Evolutionary conservation across 1,140 invertebrate species (phyloP).

Genomic region (Bradysia coprophila): DNA sequence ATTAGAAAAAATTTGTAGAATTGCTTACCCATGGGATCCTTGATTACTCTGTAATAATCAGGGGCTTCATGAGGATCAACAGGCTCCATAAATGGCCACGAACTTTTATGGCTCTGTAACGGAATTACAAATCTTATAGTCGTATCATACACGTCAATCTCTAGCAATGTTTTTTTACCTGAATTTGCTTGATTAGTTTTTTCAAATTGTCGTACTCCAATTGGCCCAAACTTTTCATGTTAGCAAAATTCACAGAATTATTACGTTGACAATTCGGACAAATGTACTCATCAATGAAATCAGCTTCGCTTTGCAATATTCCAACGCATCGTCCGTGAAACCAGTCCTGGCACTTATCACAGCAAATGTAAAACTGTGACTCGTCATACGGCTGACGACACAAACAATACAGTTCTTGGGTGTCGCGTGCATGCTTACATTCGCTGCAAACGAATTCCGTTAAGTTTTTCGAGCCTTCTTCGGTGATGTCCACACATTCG

Average conservation of each 20-base stretch:
- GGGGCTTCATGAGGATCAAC: constrained; percentile 89
- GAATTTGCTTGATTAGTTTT: constrained; percentile 77
- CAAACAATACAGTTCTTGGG: constrained; percentile 86
- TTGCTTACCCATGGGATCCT: constrained; percentile 89
- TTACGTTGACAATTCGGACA: constrained; percentile 89
- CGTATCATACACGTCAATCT: background rate
- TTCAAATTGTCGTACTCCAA: constrained; percentile 71
- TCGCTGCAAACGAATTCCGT: constrained; percentile 80
- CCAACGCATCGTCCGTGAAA: constrained; percentile 96
- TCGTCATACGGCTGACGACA: constrained; percentile 95
- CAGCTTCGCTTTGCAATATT: constrained; percentile 83
- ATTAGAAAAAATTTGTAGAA: background rate
- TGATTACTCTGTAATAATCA: constrained; percentile 94
- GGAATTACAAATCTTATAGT: constrained; percentile 5
- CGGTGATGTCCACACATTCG: constrained; percentile 86
- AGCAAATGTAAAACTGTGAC: constrained; percentile 96
- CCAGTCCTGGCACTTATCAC: constrained; percentile 97
- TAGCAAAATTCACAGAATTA: constrained; percentile 71
- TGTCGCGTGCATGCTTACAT: constrained; percentile 67
- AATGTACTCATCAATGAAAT: constrained; percentile 88
- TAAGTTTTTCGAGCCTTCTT: constrained; percentile 78
- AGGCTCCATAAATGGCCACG: constrained; percentile 94
- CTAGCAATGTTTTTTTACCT: constrained; percentile 37
- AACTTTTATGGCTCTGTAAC: constrained; percentile 65
- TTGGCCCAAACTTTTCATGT: constrained; percentile 66